These are phyloP conservation scores for Psittacara wagleri DNA, from an alignment of 2,113 vertebrate genomes.

Conservation along the genomic window DNA sequence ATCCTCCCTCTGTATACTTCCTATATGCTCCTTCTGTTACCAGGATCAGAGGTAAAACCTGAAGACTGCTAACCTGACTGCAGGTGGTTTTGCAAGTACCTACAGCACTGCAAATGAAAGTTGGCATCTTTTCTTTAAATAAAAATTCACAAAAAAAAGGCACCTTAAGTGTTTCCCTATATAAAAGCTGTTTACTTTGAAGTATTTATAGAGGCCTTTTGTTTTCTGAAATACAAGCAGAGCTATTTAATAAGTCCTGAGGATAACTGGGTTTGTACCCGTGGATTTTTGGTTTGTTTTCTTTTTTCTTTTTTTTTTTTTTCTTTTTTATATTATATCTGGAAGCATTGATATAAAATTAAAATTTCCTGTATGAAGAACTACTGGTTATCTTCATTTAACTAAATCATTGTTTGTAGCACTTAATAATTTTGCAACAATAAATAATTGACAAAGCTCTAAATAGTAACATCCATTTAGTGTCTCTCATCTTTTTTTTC, in stretches of 20 bases:
- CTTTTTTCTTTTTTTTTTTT: neutral
- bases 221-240: neutral
- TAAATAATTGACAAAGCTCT: neutral
- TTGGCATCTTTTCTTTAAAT: neutral
- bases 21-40: rapidly evolving
- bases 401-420: neutral
- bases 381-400: rapidly evolving
- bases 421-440: no score
- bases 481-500: neutral
- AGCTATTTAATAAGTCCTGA: neutral
- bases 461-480: neutral
- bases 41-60: neutral
- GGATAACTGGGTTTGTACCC: neutral
- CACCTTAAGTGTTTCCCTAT: rapidly evolving
- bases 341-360: neutral
- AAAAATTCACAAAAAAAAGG: neutral
- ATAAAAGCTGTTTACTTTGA: neutral
- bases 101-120: neutral
- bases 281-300: neutral
- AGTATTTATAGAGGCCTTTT: neutral
- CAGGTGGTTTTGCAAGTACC: neutral
- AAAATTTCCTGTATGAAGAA: neutral
- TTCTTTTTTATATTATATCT: neutral
- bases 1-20: neutral
- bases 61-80: neutral